Conservation (phyloP, 2,888 invertebrate genomes). For the Folsomia manolachei region DNA sequence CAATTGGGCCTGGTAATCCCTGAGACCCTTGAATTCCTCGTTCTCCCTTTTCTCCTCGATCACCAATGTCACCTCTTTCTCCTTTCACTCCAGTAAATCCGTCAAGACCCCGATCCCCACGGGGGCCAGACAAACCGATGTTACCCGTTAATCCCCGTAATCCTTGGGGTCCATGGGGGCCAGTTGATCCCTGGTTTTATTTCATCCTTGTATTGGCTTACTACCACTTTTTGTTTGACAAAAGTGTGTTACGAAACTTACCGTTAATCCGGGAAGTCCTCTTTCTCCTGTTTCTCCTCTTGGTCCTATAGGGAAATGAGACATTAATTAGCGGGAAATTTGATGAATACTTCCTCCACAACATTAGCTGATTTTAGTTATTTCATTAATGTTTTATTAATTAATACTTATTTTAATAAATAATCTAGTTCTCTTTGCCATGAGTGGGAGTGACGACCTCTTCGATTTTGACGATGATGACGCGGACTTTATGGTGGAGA, state of each 20-base stretch:
- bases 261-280: slow-evolving; percentile 55
- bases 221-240: not conserved
- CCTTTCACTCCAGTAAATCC: slow-evolving; percentile 48
- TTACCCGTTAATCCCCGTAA: slow-evolving; percentile 50
- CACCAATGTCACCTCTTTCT: slow-evolving; percentile 42
- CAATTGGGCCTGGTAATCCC: slow-evolving; percentile 54
- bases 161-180: slow-evolving; percentile 55
- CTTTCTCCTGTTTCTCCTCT: slow-evolving; percentile 46
- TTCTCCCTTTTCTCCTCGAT: slow-evolving; percentile 45
- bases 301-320: no score
- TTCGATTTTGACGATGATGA: not conserved
- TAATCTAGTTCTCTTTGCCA: slow-evolving; percentile 7
- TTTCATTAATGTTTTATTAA: not conserved
- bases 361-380: no score
- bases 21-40: slow-evolving; percentile 52
- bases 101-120: slow-evolving; percentile 48
- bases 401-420: not conserved
- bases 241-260: slow-evolving; percentile 33
- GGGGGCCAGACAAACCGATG: slow-evolving; percentile 53
- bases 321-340: no score
- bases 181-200: not conserved
- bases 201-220: not conserved
- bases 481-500: not conserved
- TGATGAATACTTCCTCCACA: no score
- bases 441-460: not conserved